A percentile compares a stretch with the other conserved stretches of the same genome.
phyloP scores from a whole-genome alignment of 1,140 invertebrate genomes.

The Halictus rubicundus region DNA sequence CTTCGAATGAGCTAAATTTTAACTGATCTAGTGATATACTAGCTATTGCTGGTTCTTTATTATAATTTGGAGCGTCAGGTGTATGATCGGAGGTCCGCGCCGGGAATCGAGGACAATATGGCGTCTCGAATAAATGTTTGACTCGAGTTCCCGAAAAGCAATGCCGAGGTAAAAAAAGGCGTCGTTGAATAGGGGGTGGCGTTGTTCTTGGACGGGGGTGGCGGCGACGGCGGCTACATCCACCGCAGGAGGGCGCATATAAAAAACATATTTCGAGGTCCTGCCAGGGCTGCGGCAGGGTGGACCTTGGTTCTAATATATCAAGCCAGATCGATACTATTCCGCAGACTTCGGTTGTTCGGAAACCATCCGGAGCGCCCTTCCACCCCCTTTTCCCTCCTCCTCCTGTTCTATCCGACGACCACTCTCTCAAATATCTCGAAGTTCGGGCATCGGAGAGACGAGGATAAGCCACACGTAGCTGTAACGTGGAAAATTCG shows the following conservation, averaged over 20 bases:
- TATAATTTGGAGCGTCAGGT: no score
- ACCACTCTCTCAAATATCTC: constrained; percentile 62
- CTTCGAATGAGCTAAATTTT: no score
- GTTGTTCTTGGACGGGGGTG: constrained; percentile 15
- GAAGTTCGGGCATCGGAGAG: constrained; percentile 54
- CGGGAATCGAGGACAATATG: background rate
- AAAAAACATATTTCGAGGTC: constrained; percentile 80
- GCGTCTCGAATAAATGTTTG: constrained; percentile 39
- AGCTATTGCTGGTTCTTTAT: no score
- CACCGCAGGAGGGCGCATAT: constrained; percentile 70
- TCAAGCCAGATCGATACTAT: constrained; percentile 80
- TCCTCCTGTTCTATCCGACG: constrained; percentile 49
- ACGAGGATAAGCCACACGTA: constrained; percentile 64
- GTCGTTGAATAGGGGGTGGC: constrained; percentile 39
- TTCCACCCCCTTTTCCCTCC: constrained; percentile 52
- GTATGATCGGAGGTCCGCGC: background rate
- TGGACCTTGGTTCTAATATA: constrained; percentile 79
- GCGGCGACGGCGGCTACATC: constrained; percentile 48
- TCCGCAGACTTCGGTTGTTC: constrained; percentile 76
- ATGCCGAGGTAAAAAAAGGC: constrained; percentile 44
- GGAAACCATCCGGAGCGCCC: constrained; percentile 69
- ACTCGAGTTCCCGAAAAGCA: constrained; percentile 62
- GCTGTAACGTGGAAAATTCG: constrained; percentile 57
- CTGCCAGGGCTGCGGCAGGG: constrained; percentile 71
- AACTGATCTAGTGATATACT: no score